Evolutionary conservation across 1,140 invertebrate genomes (phyloP).

Genomic region (Drosophila ohnishii): DNA sequence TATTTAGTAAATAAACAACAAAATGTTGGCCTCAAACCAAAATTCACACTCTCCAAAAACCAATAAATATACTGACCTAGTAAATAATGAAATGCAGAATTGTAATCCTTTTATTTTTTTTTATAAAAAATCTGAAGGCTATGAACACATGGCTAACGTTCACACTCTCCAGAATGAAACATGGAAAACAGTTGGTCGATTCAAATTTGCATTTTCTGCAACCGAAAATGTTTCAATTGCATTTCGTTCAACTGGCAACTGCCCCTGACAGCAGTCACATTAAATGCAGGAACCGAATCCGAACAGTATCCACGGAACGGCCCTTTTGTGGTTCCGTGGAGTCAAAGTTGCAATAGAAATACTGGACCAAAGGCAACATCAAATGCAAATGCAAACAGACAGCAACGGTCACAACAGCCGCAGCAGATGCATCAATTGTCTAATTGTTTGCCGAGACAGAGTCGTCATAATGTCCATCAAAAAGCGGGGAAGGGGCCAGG

Average conservation of each 20-base stretch:
- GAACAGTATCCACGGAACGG: conserved; percentile 33
- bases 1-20: too few relatives aligned
- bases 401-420: conserved; percentile 44
- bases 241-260: conserved; percentile 46
- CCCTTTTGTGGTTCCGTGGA: conserved; percentile 64
- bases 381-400: conserved; percentile 46
- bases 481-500: conserved; percentile 13
- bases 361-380: conserved; percentile 35
- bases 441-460: conserved; percentile 79
- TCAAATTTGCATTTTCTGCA: conserved; percentile 43
- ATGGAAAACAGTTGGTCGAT: conserved; percentile 29
- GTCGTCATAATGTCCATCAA: conserved; percentile 78
- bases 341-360: conserved; percentile 40
- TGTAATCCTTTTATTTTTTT: neutral
- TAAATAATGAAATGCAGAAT: neutral
- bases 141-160: neutral
- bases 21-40: too few relatives aligned
- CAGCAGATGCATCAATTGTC: conserved; percentile 79
- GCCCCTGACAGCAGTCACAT: conserved; percentile 69
- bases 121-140: neutral
- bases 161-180: conserved; percentile 14
- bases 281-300: conserved; percentile 60
- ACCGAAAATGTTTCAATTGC: conserved; percentile 66
- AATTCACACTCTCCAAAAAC: neutral
- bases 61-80: conserved; percentile 7